Conservation (phyloP, 2,797 vertebrate genomes). For the Pempheris klunzingeri region DNA sequence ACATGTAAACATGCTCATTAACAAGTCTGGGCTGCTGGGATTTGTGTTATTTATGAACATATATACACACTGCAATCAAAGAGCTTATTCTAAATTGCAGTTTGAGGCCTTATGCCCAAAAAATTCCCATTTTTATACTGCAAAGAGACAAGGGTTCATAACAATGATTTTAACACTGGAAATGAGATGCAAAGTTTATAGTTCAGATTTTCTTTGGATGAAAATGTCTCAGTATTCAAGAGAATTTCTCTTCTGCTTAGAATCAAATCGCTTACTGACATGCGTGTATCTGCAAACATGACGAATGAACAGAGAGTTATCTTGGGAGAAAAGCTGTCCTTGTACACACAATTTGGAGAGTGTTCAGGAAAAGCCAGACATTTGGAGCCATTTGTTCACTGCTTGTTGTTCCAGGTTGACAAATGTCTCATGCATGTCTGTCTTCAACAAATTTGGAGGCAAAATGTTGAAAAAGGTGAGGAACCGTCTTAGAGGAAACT, state of each 20-base stretch:
- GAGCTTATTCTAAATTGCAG: slow-evolving; percentile 28
- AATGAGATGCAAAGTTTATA: neutral
- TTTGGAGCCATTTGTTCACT: slow-evolving; percentile 5
- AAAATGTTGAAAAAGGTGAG: slow-evolving; percentile 37
- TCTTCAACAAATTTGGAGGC: neutral
- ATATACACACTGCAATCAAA: slow-evolving; percentile 53
- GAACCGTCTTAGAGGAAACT: slow-evolving; percentile 23
- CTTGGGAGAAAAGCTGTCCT: slow-evolving; percentile 19
- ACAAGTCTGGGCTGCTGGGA: slow-evolving; percentile 29
- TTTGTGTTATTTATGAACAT: slow-evolving; percentile 25
- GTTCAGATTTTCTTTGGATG: neutral
- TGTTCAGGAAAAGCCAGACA: slow-evolving; percentile 22
- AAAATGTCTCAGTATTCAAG: neutral
- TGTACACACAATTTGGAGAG: slow-evolving; percentile 32
- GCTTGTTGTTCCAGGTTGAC: slow-evolving; percentile 3
- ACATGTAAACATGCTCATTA: slow-evolving; percentile 51
- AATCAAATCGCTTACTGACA: slow-evolving; percentile 1
- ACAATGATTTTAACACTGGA: slow-evolving; percentile 6
- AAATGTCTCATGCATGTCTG: neutral
- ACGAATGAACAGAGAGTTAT: slow-evolving; percentile 26
- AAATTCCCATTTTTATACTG: neutral
- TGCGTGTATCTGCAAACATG: slow-evolving; percentile 13
- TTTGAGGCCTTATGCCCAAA: neutral
- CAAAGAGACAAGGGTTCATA: neutral
- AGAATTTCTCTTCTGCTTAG: neutral